These are phyloP conservation scores for Whitmania pigra DNA, from an alignment of 1,140 invertebrate species.

Conservation along the genomic window DNA sequence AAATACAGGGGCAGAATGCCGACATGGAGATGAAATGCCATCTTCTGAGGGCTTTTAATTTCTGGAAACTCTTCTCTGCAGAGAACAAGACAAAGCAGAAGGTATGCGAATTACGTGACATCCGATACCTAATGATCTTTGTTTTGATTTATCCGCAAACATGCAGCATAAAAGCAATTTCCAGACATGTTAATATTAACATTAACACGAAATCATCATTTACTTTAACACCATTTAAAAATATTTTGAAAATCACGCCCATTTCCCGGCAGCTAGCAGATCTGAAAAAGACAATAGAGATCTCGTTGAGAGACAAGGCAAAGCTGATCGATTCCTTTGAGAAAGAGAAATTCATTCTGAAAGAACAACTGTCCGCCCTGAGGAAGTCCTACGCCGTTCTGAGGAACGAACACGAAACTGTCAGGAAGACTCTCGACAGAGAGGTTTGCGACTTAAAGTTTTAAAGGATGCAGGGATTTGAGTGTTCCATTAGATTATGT, in stretches of 20 bases:
- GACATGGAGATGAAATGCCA: too few species aligned
- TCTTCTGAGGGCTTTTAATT: too few species aligned
- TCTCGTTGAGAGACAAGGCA: background rate
- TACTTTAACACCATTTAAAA: background rate
- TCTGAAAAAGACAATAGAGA: background rate
- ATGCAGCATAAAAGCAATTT: too few species aligned
- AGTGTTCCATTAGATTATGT: background rate
- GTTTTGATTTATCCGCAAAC: too few species aligned
- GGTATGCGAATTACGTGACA: too few species aligned
- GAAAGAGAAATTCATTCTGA: background rate
- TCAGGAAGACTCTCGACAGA: background rate
- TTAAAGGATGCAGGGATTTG: too few species aligned
- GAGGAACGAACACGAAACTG: background rate
- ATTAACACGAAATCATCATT: background rate
- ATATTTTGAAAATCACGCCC: background rate
- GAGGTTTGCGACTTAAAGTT: background rate
- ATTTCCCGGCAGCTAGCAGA: background rate
- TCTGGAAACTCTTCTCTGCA: too few species aligned
- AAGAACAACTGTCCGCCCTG: background rate
- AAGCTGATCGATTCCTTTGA: background rate
- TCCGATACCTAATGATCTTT: too few species aligned
- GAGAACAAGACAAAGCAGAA: too few species aligned
- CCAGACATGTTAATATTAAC: too few species aligned
- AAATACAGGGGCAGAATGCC: too few species aligned
- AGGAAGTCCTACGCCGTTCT: background rate